These are phyloP conservation scores for Plodia interpunctella DNA, from an alignment of 1,140 invertebrate genomes.

Conservation along the genomic window DNA sequence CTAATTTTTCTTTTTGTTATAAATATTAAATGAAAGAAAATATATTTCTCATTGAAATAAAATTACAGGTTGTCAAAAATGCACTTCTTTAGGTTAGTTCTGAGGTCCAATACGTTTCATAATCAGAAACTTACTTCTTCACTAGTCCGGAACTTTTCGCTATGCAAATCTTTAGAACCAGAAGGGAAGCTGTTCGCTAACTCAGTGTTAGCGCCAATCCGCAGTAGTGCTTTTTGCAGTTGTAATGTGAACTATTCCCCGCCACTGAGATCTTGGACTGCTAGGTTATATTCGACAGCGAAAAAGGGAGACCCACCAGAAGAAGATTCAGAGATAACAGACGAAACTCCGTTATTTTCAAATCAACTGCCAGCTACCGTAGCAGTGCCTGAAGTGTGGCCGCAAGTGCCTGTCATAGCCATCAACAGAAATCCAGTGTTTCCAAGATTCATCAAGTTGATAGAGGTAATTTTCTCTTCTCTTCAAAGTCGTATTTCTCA, in stretches of 20 bases:
- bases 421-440: conserved; percentile 97
- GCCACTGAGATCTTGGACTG: conserved; percentile 19
- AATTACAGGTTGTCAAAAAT: conserved; percentile 34
- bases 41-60: conserved; percentile 11
- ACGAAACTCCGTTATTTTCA: conserved; percentile 57
- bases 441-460: conserved; percentile 98
- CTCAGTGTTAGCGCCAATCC: conserved; percentile 14
- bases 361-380: conserved; percentile 90
- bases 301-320: conserved; percentile 66
- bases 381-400: conserved; percentile 97
- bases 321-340: conserved; percentile 54
- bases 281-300: conserved; percentile 48
- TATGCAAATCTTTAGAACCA: conserved; percentile 35
- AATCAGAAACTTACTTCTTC: conserved; percentile 43
- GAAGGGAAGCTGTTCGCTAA: conserved; percentile 19
- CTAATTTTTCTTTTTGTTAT: conserved; percentile 31
- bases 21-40: conserved; percentile 34
- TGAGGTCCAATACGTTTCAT: conserved; percentile 33
- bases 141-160: conserved; percentile 52
- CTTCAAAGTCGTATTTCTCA: too few relatives aligned
- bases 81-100: conserved; percentile 46
- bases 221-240: conserved; percentile 35
- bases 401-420: conserved; percentile 96
- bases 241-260: conserved; percentile 28
- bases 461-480: conserved; percentile 92